These are phyloP conservation scores for Lepeophtheirus salmonis DNA, from an alignment of 1,140 invertebrate species.

Conservation along the genomic window DNA sequence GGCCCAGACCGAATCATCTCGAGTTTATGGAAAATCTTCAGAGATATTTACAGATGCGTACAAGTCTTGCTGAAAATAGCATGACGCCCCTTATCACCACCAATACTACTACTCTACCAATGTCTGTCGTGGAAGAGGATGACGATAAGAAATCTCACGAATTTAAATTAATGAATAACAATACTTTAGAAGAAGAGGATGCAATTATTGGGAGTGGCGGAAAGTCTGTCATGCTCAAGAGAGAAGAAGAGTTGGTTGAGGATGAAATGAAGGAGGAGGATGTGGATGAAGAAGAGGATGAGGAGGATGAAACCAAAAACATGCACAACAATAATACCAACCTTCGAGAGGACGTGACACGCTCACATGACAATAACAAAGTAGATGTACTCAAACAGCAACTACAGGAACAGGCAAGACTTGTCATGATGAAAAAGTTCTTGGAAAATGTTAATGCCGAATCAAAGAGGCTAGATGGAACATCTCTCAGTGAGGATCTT, in stretches of 20 bases:
- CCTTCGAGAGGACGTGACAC: background rate
- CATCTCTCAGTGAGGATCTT: background rate
- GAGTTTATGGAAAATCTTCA: conserved; percentile 1
- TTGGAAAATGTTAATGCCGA: background rate
- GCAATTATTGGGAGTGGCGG: background rate
- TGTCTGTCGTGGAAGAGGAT: background rate
- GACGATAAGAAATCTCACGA: background rate
- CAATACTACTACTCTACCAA: too few relatives aligned
- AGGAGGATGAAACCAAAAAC: background rate
- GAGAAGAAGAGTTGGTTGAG: conserved; percentile 13
- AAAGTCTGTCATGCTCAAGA: background rate
- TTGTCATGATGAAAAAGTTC: background rate
- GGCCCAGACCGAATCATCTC: too few relatives aligned
- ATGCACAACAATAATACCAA: conserved; percentile 4
- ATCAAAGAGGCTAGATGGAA: background rate
- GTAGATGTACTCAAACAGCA: background rate
- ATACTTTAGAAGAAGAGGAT: too few relatives aligned
- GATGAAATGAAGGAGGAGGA: conserved; percentile 15
- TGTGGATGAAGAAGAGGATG: conserved; percentile 8
- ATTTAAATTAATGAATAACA: too few relatives aligned
- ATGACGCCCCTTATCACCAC: too few relatives aligned
- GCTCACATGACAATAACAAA: background rate
- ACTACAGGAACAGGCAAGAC: background rate
- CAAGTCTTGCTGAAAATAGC: background rate
- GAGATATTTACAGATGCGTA: background rate